Base-by-base conservation (phyloP, 2,113 vertebrate genomes). In the Tretioscincus oriximinensis region DNA sequence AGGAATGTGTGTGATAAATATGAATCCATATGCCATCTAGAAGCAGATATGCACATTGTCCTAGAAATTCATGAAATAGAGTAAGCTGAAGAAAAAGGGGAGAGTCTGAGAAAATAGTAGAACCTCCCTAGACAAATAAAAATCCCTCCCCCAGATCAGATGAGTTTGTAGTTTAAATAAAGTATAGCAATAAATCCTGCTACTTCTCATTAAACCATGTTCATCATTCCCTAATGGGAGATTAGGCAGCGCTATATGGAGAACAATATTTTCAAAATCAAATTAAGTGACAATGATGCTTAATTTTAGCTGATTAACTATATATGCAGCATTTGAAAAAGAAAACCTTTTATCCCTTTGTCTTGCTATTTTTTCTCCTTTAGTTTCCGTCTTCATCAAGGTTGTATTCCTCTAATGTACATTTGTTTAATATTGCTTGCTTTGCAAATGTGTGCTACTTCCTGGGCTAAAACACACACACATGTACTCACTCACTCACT, bases 241-340 rank as follows among this genome's bases (percentile, higher is more conserved):
- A 90, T 91, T 92, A 88, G 83, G 86, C 1, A 82, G 92, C 90
- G 60, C 77, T 94, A 90, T 90, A 91, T 81, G 24, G 87, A 92
- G 87, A 90, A 92, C 89, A 90, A 90, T 93, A 94, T 90, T 88
- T 94, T 91, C 91, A 85, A 68, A 83, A 87, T 90, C 81, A 91
- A 94, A 93, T 92, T 94, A 94, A 88, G 80, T 72, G 83, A 87
- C 78, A 91, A 80, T 21, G 31, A 90, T 85, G 78, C 88, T 75
- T 94, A 92, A 90, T 92, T 93, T 92, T 87, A 87, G 77, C 83
- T 92, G 90, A 87, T 94, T 92, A 94, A 93, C 89, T 88, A 69
- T 80, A 83, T 70, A 80, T 84, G 90, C 84, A 84, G 71, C 64
- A 66, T 71, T 85, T 81, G 86, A 86, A 90, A 92, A 89, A 90